A percentile compares a stretch with the other conserved stretches of the same genome.
Evolutionary conservation across 2,888 invertebrate species (phyloP).

Genomic region (Pherbina coryleti): DNA sequence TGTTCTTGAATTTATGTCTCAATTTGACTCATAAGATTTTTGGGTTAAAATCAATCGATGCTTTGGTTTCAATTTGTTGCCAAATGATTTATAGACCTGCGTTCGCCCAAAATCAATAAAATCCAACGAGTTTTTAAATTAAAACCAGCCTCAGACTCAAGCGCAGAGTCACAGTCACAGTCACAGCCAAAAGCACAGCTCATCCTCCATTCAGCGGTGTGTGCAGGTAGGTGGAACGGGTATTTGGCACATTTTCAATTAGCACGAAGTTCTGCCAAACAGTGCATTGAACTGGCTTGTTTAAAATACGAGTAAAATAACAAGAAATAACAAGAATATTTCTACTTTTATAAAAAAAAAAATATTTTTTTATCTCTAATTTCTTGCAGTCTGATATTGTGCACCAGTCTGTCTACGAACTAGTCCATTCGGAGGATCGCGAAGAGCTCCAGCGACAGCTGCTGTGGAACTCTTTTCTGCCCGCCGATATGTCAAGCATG

Average conservation of each 20-base stretch:
- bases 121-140: constrained; percentile 27
- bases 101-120: constrained; percentile 35
- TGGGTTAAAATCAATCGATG: constrained; percentile 16
- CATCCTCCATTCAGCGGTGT: not conserved
- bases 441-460: constrained; percentile 96
- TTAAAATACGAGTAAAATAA: too few relatives aligned
- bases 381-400: constrained; percentile 96
- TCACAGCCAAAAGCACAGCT: not conserved
- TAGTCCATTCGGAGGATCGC: constrained; percentile 98
- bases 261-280: not conserved
- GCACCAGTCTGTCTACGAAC: constrained; percentile 98
- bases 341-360: not conserved
- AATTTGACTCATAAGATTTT: constrained; percentile 58
- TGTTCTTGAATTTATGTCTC: constrained; percentile 63
- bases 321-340: not conserved
- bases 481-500: constrained; percentile 73
- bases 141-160: constrained; percentile 2
- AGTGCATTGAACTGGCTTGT: constrained; percentile 12
- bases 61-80: constrained; percentile 24
- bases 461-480: constrained; percentile 94
- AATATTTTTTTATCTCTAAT: constrained; percentile 21
- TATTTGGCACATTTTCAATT: constrained; percentile 17
- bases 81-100: constrained; percentile 23
- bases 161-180: not conserved
- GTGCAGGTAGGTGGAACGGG: not conserved